Evolutionary conservation across 1,140 invertebrate species (phyloP).

Genomic region (Druon quercuslanigerum): DNA sequence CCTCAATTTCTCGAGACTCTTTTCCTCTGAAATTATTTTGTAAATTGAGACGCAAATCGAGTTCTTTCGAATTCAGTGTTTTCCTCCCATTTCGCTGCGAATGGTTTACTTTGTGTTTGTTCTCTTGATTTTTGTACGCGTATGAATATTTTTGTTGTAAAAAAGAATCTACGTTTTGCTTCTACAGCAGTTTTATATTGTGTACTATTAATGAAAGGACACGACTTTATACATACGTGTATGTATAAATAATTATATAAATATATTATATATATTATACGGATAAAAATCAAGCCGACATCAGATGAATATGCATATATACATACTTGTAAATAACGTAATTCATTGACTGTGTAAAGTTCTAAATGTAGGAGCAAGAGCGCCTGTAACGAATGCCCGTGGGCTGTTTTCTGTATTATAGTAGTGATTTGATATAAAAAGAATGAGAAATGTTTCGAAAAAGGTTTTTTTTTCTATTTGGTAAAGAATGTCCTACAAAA

Average conservation of each 20-base stretch:
- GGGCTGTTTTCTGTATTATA: constrained; percentile 27
- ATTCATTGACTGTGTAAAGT: constrained; percentile 31
- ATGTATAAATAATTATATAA: constrained; percentile 30
- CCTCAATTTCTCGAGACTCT: neutral
- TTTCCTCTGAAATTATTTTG: neutral
- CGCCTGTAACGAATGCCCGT: constrained; percentile 16
- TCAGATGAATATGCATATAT: constrained; percentile 17
- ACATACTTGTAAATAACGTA: constrained; percentile 29
- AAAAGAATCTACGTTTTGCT: constrained; percentile 28
- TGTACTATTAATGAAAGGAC: constrained; percentile 16
- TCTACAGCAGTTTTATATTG: constrained; percentile 25
- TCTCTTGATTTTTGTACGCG: constrained; percentile 27
- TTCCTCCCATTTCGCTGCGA: constrained; percentile 19
- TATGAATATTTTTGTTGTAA: constrained; percentile 31
- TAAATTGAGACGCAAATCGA: neutral
- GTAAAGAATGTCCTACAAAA: constrained; percentile 9
- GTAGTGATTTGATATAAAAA: constrained; percentile 26
- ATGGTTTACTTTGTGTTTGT: neutral
- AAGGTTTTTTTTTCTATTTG: constrained; percentile 2
- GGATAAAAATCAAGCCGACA: constrained; percentile 9
- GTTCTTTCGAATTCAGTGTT: constrained; percentile 1
- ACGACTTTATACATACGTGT: constrained; percentile 23
- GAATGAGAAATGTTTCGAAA: constrained; percentile 6
- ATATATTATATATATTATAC: constrained; percentile 5
- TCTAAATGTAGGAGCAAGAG: constrained; percentile 27